Evolutionary conservation across 2,113 vertebrate genomes (phyloP).

Genomic region (Anguilla rostrata): DNA sequence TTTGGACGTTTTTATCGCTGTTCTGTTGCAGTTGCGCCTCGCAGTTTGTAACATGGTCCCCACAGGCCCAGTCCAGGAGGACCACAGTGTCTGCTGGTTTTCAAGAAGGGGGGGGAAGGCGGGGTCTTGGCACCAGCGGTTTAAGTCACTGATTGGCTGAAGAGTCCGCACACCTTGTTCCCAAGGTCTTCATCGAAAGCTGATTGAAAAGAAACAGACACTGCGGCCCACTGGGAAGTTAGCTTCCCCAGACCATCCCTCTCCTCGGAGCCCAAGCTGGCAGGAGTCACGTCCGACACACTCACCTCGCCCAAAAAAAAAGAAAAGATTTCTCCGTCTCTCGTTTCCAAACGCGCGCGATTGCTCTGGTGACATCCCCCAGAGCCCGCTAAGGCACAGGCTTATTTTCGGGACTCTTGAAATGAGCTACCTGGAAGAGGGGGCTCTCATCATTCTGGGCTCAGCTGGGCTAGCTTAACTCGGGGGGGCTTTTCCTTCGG

Average conservation of each 20-base stretch:
- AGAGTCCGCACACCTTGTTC: too few species aligned
- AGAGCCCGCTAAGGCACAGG: background rate
- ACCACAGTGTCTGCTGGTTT: too few species aligned
- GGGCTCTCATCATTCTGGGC: background rate
- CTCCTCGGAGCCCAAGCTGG: conserved; percentile 12
- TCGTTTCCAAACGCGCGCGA: conserved; percentile 28
- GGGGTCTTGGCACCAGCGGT: too few species aligned
- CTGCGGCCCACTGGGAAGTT: too few species aligned
- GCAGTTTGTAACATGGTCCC: too few species aligned
- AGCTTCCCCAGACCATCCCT: background rate
- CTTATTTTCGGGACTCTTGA: background rate
- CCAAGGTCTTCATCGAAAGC: too few species aligned
- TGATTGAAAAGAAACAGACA: too few species aligned
- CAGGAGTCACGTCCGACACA: background rate
- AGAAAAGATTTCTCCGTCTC: conserved; percentile 26
- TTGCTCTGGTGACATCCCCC: background rate
- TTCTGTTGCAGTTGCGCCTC: too few species aligned
- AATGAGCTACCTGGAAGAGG: background rate
- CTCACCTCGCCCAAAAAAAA: background rate
- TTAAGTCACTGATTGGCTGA: too few species aligned
- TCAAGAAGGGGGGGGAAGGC: too few species aligned
- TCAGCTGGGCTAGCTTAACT: background rate
- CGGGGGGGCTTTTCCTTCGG: background rate
- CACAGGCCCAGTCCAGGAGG: too few species aligned
- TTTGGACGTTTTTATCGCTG: too few species aligned